Conservation (phyloP, 1,140 invertebrate species). For the Zaprionus inermis region DNA sequence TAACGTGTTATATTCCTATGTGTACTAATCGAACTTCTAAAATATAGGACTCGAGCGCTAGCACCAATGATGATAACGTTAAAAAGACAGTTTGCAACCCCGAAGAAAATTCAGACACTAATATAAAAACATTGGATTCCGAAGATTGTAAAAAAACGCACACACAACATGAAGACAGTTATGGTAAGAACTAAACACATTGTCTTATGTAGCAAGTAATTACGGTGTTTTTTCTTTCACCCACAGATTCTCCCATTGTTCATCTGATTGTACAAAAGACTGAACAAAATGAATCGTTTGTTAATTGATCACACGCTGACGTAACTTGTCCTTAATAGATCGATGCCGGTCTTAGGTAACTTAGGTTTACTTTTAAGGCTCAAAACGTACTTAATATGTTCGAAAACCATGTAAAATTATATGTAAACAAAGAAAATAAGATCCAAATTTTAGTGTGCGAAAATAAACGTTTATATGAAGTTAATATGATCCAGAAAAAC, state of each 20-base stretch:
- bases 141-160: slow-evolving; percentile 1
- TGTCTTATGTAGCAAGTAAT: not conserved
- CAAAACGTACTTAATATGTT: slow-evolving; percentile 46
- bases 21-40: slow-evolving; percentile 40
- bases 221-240: not conserved
- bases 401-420: slow-evolving; percentile 47
- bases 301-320: slow-evolving; percentile 25
- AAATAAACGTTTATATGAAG: slow-evolving; percentile 22
- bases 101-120: slow-evolving; percentile 7
- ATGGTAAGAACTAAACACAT: slow-evolving; percentile 12
- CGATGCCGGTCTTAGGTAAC: slow-evolving; percentile 27
- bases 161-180: slow-evolving; percentile 8
- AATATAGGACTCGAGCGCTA: slow-evolving; percentile 51
- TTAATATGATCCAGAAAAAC: not conserved
- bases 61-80: slow-evolving; percentile 1
- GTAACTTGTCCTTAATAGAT: slow-evolving; percentile 29
- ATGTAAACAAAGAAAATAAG: slow-evolving; percentile 31
- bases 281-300: slow-evolving; percentile 41
- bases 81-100: slow-evolving; percentile 2
- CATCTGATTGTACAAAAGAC: slow-evolving; percentile 38
- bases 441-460: slow-evolving; percentile 44
- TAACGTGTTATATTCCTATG: not conserved
- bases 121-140: slow-evolving; percentile 8
- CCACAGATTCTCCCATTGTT: slow-evolving; percentile 41
- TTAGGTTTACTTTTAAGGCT: slow-evolving; percentile 37